These are phyloP conservation scores for Fukomys damarensis DNA, from an alignment of 2,113 vertebrate genomes.

Conservation along the genomic window DNA sequence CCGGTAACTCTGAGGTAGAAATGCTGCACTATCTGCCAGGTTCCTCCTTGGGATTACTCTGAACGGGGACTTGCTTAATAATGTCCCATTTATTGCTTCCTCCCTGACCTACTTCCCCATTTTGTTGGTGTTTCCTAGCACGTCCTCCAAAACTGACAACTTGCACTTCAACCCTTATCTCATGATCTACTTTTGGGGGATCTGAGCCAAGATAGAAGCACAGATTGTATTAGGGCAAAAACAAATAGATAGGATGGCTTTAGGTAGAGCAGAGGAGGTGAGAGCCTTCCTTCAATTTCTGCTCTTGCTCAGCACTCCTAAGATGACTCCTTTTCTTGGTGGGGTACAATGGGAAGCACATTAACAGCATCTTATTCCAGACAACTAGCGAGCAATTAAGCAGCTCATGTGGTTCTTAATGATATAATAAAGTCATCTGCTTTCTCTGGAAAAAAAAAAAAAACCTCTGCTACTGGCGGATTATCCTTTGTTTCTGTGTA, in stretches of 20 bases:
- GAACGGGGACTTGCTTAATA: background rate
- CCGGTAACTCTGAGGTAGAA: background rate
- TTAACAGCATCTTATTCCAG: background rate
- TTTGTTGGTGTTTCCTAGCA: background rate
- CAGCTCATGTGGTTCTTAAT: background rate
- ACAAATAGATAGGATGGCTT: background rate
- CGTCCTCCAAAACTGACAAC: background rate
- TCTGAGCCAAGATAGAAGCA: background rate
- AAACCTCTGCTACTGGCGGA: background rate
- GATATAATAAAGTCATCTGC: background rate
- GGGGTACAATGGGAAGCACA: no score
- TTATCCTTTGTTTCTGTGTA: conserved; percentile 21
- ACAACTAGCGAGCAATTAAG: background rate
- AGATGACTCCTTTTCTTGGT: background rate
- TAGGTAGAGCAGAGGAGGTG: fast-evolving
- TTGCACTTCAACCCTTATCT: background rate
- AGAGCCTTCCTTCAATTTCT: background rate
- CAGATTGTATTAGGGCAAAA: background rate
- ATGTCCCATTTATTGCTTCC: background rate
- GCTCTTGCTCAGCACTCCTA: background rate
- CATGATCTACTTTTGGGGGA: background rate
- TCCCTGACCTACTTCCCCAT: background rate
- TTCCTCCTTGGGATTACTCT: background rate
- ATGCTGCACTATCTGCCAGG: background rate
- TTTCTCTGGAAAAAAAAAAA: background rate